Base-by-base conservation (phyloP, 2,113 vertebrate genomes). In the Heterocephalus glaber region DNA sequence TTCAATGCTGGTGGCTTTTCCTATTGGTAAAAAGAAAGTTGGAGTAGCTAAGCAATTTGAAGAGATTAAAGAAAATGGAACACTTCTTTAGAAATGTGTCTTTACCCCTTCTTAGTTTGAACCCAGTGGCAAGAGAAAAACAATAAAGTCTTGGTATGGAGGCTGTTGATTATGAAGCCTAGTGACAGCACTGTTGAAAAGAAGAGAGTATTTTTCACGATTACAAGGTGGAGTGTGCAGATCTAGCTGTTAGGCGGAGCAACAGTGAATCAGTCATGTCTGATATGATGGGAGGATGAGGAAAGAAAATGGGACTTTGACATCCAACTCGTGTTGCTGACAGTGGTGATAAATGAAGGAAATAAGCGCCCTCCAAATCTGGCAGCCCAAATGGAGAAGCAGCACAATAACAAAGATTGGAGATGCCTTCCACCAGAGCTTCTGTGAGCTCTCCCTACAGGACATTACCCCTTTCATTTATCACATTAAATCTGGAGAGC, bases 1-100 rank as follows among this genome's bases (percentile, higher is more conserved):
- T 96, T 92, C 95, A 90, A 80, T 0, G 3, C 47, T 35, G 30
- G n/a, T 89, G 33, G n/a, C 58, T 92, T 94, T 93, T 61, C 49
- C 63, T 8, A 41, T 60, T 66, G 56, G 70, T 89, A 47, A 94
- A 89, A 92, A 96, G 90, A 74, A 97, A 96, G 87, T 95, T 93
- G 2, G 1, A 79, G 86, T 92, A 30, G 26, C 49, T 88, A 89
- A 92, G 80, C 81, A 92, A 93, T 92, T 95, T 88, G 61, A 94
- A 92, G 89, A 95, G 94, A 95, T 94, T 86, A 96, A 95, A 97
- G 90, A 80, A 94, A 95, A 96, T 88, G 60, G 89, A 89, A 76
- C 44, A 5, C 20, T 74, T 63, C 61, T 91, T 86, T 81, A 83
- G 52, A 96, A 91, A 96, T 49, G 24, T 81, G 66, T 52, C 56